phyloP scores from a whole-genome alignment of 2,888 invertebrate species.

The Rhyacophila evoluta region DNA sequence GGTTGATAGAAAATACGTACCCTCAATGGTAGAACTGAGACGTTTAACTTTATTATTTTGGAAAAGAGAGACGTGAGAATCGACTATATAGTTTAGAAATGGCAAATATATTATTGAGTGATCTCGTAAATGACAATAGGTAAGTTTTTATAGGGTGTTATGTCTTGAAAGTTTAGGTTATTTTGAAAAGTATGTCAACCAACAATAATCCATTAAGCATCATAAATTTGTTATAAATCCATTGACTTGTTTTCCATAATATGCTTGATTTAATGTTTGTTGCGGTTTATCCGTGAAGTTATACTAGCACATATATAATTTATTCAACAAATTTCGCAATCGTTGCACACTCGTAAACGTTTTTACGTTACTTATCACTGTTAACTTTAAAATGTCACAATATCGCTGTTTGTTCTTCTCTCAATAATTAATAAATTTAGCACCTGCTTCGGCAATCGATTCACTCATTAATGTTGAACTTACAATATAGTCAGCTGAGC shows the following conservation, averaged over 20 bases:
- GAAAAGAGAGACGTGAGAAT: neutral
- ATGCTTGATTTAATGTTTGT: neutral
- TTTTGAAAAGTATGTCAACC: conserved; percentile 40
- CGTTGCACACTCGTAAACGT: neutral
- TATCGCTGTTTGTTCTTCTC: neutral
- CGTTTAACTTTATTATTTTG: neutral
- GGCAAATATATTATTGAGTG: conserved; percentile 61
- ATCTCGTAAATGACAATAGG: conserved; percentile 60
- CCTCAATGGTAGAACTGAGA: conserved; percentile 2
- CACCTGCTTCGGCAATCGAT: neutral
- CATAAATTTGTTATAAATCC: neutral
- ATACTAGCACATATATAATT: neutral
- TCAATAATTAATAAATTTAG: neutral
- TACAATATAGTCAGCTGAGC: neutral
- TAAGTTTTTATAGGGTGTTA: conserved; percentile 55
- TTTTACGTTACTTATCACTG: neutral
- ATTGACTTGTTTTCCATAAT: neutral
- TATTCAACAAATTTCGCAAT: neutral
- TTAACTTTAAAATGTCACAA: neutral
- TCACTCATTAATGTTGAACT: neutral
- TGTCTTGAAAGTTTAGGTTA: conserved; percentile 26
- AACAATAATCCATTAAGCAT: conserved; percentile 20
- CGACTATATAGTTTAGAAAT: conserved; percentile 54
- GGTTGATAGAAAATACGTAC: conserved; percentile 11
- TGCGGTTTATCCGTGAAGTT: too few species aligned